Base-by-base conservation (phyloP, 1,140 invertebrate genomes). In the Bilobella aurantiaca region DNA sequence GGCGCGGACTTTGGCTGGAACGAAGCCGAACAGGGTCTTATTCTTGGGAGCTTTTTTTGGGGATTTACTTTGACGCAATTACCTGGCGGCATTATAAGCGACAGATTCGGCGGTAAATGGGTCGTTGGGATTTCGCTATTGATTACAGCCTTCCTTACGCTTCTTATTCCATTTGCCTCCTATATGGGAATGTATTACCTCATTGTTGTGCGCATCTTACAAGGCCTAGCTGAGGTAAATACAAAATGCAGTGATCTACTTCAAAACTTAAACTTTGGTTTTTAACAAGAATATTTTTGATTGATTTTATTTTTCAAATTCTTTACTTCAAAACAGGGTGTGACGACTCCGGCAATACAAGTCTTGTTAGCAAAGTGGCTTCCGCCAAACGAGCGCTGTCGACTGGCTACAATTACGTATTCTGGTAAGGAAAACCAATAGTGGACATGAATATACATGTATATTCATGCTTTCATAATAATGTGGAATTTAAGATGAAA, bases 21-120 rank as follows among this genome's bases (percentile, higher is more conserved):
- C 58, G 58, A 59, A 34, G 12, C 58, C 8, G 31, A 25, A 5
- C 12, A 91, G 77, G 88, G 88, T 59, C 77, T 90, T 64, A 87
- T 93, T 67, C 78, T 93, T 47, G 88, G 89, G 5, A 86, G 87
- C 56, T 78, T 92, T 91, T 78, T 86, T 88, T 74, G 59, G 58
- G 90, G 90, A 60, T 93, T 92, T 79, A 86, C 92, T 5, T 75
- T 89, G 56, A 91, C 89, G 21, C 91, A 93, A 80, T 82, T 94
- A 34, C 90, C 91, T 14, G 91, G 89, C 46, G 90, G 90, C 0
- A 80, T 88, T 5, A 28, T 67, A 23, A 34, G 61, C 12, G 18
- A 58, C 14, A 58, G 34, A 58, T 59, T 58, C 56, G 65, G 67
- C 1, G 88, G 88, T 42, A 93, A 92, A 60, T 72, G 65, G 64